These are phyloP conservation scores for Drosophila tristis DNA, from an alignment of 1,140 invertebrate species.

Conservation along the genomic window DNA sequence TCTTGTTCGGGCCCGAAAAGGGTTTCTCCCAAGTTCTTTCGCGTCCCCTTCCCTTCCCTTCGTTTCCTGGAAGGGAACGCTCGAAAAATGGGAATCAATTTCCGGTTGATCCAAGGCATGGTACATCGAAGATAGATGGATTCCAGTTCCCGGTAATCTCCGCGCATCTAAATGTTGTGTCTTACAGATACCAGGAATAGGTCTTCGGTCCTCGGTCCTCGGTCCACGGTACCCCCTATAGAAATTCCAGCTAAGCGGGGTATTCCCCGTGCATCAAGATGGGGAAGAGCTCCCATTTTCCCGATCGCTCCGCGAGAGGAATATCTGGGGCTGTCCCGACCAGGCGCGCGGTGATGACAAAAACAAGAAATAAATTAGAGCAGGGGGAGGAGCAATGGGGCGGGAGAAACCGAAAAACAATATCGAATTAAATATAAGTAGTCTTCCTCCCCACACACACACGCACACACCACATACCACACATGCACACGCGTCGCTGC, in stretches of 20 bases:
- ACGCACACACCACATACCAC: slow-evolving; percentile 11
- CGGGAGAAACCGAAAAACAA: slow-evolving; percentile 20
- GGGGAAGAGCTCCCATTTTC: neutral
- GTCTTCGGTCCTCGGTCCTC: neutral
- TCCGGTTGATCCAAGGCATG: slow-evolving; percentile 36
- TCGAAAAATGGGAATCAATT: slow-evolving; percentile 44
- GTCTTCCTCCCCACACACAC: slow-evolving; percentile 35
- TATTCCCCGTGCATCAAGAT: slow-evolving; percentile 39
- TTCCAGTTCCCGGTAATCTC: slow-evolving; percentile 20
- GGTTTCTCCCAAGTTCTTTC: slow-evolving; percentile 29
- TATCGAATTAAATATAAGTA: slow-evolving; percentile 79
- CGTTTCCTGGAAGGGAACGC: slow-evolving; percentile 15
- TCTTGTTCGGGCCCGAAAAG: slow-evolving; percentile 28
- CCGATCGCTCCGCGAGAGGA: slow-evolving; percentile 6
- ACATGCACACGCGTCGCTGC: slow-evolving; percentile 5
- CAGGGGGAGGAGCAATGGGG: neutral
- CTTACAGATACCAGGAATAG: slow-evolving; percentile 36
- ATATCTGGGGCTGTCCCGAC: slow-evolving; percentile 4
- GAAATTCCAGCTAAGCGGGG: slow-evolving; percentile 27
- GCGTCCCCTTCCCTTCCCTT: slow-evolving; percentile 11
- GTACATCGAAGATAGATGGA: neutral
- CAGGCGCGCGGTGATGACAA: slow-evolving; percentile 66
- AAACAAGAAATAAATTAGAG: slow-evolving; percentile 73
- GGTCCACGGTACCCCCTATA: slow-evolving; percentile 3
- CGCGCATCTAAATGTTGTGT: slow-evolving; percentile 24